A percentile compares a stretch with the other conserved stretches of the same genome.
Conservation (phyloP, 2,888 invertebrate species). For the Helleia helle region DNA sequence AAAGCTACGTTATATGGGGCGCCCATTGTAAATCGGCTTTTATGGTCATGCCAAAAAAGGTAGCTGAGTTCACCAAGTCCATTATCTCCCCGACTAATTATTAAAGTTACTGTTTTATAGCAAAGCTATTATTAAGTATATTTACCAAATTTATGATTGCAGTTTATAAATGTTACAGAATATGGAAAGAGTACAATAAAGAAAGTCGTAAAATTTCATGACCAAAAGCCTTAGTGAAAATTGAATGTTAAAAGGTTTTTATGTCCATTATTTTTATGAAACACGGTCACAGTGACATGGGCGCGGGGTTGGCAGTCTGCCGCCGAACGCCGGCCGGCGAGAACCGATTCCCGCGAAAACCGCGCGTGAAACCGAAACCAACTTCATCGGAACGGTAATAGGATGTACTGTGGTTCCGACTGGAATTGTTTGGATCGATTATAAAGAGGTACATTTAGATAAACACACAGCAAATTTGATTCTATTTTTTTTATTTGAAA, state of each 20-base stretch:
- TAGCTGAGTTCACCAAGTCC: no score
- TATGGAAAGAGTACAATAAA: not conserved
- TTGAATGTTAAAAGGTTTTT: conserved; percentile 8
- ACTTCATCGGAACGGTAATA: conserved; percentile 14
- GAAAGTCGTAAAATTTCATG: not conserved
- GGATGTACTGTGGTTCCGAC: conserved; percentile 1
- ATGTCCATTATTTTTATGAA: conserved; percentile 5
- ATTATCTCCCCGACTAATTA: no score
- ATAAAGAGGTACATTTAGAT: not conserved
- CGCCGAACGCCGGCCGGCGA: conserved; percentile 37
- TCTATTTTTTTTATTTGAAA: no score
- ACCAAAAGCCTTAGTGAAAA: not conserved
- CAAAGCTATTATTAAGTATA: no score
- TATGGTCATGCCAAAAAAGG: no score
- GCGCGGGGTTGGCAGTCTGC: conserved; percentile 45
- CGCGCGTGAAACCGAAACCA: conserved; percentile 18
- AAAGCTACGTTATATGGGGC: no score
- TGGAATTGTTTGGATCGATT: not conserved
- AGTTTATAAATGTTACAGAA: not conserved
- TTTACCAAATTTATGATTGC: no score
- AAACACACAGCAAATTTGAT: no score
- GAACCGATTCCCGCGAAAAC: conserved; percentile 19
- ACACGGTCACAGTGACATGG: conserved; percentile 14
- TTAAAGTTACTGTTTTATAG: no score
- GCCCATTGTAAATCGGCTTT: no score